Conservation (phyloP, 2,797 vertebrate genomes). For the Syngnathus rostellatus region DNA sequence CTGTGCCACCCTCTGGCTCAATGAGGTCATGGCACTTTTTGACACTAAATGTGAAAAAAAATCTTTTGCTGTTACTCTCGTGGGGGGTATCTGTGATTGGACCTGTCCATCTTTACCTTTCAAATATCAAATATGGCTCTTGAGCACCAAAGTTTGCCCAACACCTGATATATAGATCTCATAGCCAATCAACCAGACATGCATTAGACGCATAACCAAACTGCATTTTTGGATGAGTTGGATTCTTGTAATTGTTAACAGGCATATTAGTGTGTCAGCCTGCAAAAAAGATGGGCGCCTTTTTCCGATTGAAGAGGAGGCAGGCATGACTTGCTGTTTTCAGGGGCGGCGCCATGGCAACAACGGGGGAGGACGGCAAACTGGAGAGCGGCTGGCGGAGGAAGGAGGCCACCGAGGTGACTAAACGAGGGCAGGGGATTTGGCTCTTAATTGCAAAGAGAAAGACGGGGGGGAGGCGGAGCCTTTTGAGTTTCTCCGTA, state of each 20-base stretch:
- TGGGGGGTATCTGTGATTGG: background rate
- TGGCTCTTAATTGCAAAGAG: background rate
- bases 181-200: background rate
- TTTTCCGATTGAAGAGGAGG: conserved; percentile 42
- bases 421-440: conserved; percentile 1
- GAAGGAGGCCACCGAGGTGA: conserved; percentile 8
- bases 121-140: background rate
- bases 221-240: conserved; percentile 23
- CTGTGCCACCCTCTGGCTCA: conserved; percentile 42
- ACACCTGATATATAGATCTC: background rate
- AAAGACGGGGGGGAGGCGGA: background rate
- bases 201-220: background rate
- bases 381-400: conserved; percentile 28
- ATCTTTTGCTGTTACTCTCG: background rate
- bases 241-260: conserved; percentile 9
- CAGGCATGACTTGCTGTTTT: conserved; percentile 63
- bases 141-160: background rate
- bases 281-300: conserved; percentile 38
- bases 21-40: conserved; percentile 14
- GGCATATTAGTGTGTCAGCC: conserved; percentile 49
- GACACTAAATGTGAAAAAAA: background rate
- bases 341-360: conserved; percentile 67
- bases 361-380: conserved; percentile 57
- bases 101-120: background rate
- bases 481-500: background rate